phyloP scores from a whole-genome alignment of 1,140 invertebrate genomes.

The Agrilus planipennis region DNA sequence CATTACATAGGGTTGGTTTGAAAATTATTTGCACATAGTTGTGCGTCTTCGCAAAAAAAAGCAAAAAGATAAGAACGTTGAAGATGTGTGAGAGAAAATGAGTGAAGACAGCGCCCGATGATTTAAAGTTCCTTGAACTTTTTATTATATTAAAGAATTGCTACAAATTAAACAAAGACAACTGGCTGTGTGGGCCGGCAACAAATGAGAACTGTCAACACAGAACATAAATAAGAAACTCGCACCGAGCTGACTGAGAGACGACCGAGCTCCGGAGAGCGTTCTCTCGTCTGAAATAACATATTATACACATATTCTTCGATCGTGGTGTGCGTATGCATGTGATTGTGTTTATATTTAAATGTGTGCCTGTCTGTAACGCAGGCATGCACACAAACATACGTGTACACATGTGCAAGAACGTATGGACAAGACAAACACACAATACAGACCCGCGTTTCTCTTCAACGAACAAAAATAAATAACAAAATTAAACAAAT shows the following conservation, averaged over 20 bases:
- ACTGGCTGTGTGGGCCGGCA: slow-evolving; percentile 26
- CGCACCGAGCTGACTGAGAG: no score
- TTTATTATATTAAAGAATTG: slow-evolving; percentile 25
- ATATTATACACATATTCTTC: no score
- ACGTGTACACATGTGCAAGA: slow-evolving; percentile 2
- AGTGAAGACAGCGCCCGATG: no score
- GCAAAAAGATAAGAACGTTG: no score
- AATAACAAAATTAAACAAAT: slow-evolving; percentile 12
- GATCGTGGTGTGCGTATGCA: no score
- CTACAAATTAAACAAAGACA: slow-evolving; percentile 29
- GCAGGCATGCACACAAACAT: no score
- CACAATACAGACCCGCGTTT: slow-evolving; percentile 4
- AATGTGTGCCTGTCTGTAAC: slow-evolving; percentile 2
- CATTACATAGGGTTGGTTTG: no score
- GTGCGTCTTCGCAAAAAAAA: no score
- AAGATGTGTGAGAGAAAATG: no score
- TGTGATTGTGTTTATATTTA: no score
- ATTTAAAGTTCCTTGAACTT: slow-evolving; percentile 14
- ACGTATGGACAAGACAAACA: slow-evolving; percentile 10
- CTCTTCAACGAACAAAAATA: slow-evolving; percentile 11
- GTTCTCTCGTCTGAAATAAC: slow-evolving; percentile 9
- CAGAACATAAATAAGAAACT: slow-evolving; percentile 19
- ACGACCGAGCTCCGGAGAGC: no score
- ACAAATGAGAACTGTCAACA: slow-evolving; percentile 32
- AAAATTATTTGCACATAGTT: no score